Evolutionary conservation across 2,888 invertebrate genomes (phyloP).

Genomic region (Tinea semifulvella): DNA sequence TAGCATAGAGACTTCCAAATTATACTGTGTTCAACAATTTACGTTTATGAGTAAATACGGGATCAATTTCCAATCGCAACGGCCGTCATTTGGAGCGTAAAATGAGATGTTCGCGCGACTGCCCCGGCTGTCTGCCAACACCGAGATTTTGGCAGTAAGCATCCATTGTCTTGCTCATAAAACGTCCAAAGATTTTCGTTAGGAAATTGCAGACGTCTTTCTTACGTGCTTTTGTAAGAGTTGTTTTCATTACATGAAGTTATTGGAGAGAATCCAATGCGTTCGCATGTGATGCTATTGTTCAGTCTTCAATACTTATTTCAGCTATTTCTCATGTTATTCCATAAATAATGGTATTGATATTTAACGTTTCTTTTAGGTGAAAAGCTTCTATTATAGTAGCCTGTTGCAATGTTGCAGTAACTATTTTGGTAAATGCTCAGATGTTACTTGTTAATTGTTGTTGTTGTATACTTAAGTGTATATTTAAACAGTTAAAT

Average conservation of each 20-base stretch:
- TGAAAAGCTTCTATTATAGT: too few relatives aligned
- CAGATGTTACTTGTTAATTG: too few relatives aligned
- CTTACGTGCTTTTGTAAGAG: slow-evolving; percentile 32
- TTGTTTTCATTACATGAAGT: slow-evolving; percentile 59
- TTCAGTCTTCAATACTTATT: background rate
- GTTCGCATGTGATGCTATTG: slow-evolving; percentile 26
- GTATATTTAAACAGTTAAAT: too few relatives aligned
- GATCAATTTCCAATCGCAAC: slow-evolving; percentile 32
- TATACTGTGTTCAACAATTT: background rate
- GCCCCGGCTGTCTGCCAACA: slow-evolving; percentile 46
- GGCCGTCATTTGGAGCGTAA: slow-evolving; percentile 42
- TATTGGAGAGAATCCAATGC: slow-evolving; percentile 61
- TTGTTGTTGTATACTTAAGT: too few relatives aligned
- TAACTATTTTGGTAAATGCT: too few relatives aligned
- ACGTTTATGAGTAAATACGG: slow-evolving; percentile 14
- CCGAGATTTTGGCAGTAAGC: slow-evolving; percentile 25
- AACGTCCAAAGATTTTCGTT: slow-evolving; percentile 49
- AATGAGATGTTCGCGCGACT: slow-evolving; percentile 57
- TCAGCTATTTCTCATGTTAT: too few relatives aligned
- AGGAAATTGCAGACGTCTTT: slow-evolving; percentile 55
- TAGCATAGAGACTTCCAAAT: background rate
- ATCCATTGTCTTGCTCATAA: slow-evolving; percentile 29
- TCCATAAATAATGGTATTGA: too few relatives aligned
- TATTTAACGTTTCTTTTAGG: too few relatives aligned
- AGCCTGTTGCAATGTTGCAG: too few relatives aligned